Evolutionary conservation across 2,797 vertebrate genomes (phyloP), one percentile per base, ranked within the genome.

Genomic region (Malacoraja senta): DNA sequence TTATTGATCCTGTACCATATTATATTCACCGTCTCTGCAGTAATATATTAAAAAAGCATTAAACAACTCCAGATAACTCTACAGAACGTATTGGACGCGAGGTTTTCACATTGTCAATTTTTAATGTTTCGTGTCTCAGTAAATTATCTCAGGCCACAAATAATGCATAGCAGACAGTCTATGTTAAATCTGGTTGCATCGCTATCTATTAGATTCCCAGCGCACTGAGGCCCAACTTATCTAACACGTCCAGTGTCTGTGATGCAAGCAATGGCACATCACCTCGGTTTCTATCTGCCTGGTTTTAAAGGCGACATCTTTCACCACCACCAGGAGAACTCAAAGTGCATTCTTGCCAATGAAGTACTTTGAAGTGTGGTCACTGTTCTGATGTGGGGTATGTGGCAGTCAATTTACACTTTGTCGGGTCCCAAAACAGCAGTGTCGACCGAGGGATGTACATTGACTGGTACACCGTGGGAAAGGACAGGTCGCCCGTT

Each of bases 91-190:
- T 2, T 9, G n/a, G n/a, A 19, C 15, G 21, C 84, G 6, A 88
- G 61, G n/a, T 68, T 88, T 88, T 68, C 29, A 32, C 61, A 88
- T 68, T 68, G 84, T 88, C 61, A 88, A 35, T 88, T 88, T 88
- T 88, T 88, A 68, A 35, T 68, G 63, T 68, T 68, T 88, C 7
- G 2, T 88, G 29, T 15, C 8, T 68, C 63, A 19, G 17, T 68
- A 68, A 88, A 24, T 68, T 88, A 8, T 88, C 61, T 63, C 53
- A 63, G 29, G 13, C 83, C 58, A 65, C 58, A 86, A 63, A 32
- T 86, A 65, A 35, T 65, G 61, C 29, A 65, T 32, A 88, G 68
- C 84, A 68, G 63, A 35, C 81, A 68, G 84, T n/a, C 63, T n/a
- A 35, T 68, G n/a, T 35, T 35, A 65, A 68, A 88, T 68, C 68